Conservation (phyloP, 2,888 invertebrate species). For the Rhagonycha fulva region DNA sequence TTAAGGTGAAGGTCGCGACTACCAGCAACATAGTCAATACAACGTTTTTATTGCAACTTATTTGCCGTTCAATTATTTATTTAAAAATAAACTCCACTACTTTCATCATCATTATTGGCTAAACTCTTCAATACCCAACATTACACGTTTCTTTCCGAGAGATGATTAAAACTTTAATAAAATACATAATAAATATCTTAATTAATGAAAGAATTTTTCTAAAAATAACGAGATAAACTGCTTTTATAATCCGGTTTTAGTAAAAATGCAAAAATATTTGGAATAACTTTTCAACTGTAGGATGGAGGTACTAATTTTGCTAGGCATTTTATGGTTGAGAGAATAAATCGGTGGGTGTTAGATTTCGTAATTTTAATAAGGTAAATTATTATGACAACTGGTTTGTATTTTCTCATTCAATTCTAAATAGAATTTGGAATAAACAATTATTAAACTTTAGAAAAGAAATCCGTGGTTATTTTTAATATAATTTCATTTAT, state of each 20-base stretch:
- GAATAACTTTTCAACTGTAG: background rate
- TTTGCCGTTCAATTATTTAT: background rate
- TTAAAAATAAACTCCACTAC: background rate
- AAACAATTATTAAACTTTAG: background rate
- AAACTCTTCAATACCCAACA: background rate
- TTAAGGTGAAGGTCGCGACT: background rate
- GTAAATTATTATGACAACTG: background rate
- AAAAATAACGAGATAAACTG: background rate
- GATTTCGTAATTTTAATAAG: background rate
- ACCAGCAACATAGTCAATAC: background rate
- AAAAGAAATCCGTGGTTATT: background rate
- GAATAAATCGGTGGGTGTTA: background rate
- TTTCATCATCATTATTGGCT: background rate
- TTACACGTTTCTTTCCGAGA: background rate
- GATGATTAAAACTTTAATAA: background rate
- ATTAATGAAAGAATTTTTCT: background rate
- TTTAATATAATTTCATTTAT: background rate
- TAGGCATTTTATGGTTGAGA: background rate
- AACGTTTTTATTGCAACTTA: background rate
- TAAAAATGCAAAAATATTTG: background rate
- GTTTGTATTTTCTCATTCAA: background rate
- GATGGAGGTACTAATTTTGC: background rate
- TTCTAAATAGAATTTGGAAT: background rate
- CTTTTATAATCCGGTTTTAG: background rate
- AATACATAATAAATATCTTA: background rate